Evolutionary conservation across 2,888 invertebrate genomes (phyloP), one percentile per base, ranked within the genome.

Genomic region (Troglohyphantes excavatus): DNA sequence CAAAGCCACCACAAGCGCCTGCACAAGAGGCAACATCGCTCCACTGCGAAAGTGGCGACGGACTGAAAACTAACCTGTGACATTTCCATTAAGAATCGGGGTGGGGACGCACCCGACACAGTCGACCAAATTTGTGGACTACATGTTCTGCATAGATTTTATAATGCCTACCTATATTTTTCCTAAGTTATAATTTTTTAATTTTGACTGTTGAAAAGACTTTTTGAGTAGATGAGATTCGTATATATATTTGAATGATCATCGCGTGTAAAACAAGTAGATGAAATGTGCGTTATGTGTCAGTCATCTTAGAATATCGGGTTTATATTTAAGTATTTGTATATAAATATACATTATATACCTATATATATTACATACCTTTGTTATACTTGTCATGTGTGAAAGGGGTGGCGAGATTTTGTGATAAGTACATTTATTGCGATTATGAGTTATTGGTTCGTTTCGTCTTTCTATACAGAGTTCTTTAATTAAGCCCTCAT

Each of bases 1-100:
- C 99, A 99, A 94, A 97, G 96, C 93, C 98, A 99, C 94, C 97
- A 98, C 93, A 96, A 96, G 92, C 94, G 96, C 91, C 91, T 94
- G 59, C 92, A 92, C 61, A 93, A 93, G 27, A 61, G 70, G 13
- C 86, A 90, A 63, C 68, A 59, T 11, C 68, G 79, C 59, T 46
- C 79, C 21, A 33, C 53, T 46, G 21, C 68, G 2, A 91, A 91
- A 84, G 76, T 91, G 78, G 91, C 91, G 2, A 79, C 76, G n/a
- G 91, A 91, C 81, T 91, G 75, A 83, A 76, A 63, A 23, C 19
- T 26, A 21, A 73, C n/a, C 17, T 68, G 27, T 27, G 27, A 27
- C 43, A 76, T 89, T 76, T 83, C 82, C 76, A 89, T 70, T 26
- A 53, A 68, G 59, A 29, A 17, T 46, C 39, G 33, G 63, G 53